Evolutionary conservation across 2,888 invertebrate genomes (phyloP), one percentile per base, ranked within the genome.

Genomic region (Polia nebulosa): DNA sequence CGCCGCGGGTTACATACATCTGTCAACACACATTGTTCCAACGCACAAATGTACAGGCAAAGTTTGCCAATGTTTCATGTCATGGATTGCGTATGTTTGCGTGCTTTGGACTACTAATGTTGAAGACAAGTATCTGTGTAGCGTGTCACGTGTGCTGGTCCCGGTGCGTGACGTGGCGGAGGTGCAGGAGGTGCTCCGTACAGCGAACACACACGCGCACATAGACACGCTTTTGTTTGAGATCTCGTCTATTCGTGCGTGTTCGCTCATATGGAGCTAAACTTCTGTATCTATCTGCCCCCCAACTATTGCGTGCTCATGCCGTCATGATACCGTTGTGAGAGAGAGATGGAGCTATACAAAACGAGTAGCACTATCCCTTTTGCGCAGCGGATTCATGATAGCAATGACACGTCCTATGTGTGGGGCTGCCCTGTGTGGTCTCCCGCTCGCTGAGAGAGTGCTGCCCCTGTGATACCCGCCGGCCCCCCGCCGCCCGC

Each of bases 391-490:
- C 22, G 20, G 45, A 45, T 13, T 45, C 22, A 20, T 45, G 20
- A 22, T 20, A 13, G 45, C 22, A 22, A 5, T 11, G 45, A n/a
- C n/a, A n/a, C 39, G n/a, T 41, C 39, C 4, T 17, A n/a, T n/a
- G 39, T 41, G n/a, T 6, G 34, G n/a, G 17, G n/a, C 39, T n/a
- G 39, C 1, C 5, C 17, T 17, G 47, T 17, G 47, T 3, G 7
- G 47, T 22, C 22, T 20, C 51, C 66, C 45, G 57, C 41, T 20
- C 25, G 59, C 72, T 25, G 72, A 27, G 56, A 44, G 47, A 85
- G 88, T 85, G 87, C 89, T 91, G 93, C 91, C 88, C 88, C 90
- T 90, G 92, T 90, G 91, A 90, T 90, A 90, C 87, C 78, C 88
- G 86, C 86, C 83, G 67, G 64, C 77, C 80, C 62, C 75, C 82